Conservation (phyloP, 2,797 vertebrate species). For the Leucoraja ocellata region DNA sequence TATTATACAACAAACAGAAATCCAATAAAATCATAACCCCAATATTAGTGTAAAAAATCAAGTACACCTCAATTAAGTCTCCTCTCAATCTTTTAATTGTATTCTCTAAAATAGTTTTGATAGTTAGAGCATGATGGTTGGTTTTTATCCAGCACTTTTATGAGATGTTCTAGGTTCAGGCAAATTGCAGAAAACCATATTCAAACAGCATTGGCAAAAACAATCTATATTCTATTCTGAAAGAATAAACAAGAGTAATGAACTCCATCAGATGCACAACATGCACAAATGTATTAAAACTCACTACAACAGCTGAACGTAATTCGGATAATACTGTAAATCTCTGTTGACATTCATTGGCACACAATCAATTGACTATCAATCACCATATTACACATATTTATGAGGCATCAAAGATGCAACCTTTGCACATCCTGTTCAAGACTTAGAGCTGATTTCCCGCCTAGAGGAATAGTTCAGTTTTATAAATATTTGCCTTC, state of each 20-base stretch:
- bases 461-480: not conserved
- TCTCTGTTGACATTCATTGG: not conserved
- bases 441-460: not conserved
- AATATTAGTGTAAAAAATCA: too few species aligned
- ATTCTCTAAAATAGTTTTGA: not conserved
- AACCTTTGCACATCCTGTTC: not conserved
- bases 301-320: not conserved
- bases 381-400: constrained; percentile 26
- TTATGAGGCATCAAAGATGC: constrained; percentile 15
- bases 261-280: not conserved
- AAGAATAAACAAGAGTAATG: not conserved
- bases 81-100: too few species aligned
- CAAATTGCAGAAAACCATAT: not conserved
- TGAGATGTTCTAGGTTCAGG: not conserved
- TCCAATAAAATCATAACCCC: too few species aligned
- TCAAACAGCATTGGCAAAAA: not conserved
- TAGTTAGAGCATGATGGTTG: not conserved
- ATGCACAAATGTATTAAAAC: not conserved
- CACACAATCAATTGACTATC: not conserved
- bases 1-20: too few species aligned
- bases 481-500: constrained; percentile 21
- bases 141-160: too few species aligned
- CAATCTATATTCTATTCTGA: not conserved
- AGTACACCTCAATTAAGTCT: too few species aligned
- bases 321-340: constrained; percentile 27